These are phyloP conservation scores for Scortum barcoo DNA, from an alignment of 2,113 vertebrate species.

Conservation along the genomic window DNA sequence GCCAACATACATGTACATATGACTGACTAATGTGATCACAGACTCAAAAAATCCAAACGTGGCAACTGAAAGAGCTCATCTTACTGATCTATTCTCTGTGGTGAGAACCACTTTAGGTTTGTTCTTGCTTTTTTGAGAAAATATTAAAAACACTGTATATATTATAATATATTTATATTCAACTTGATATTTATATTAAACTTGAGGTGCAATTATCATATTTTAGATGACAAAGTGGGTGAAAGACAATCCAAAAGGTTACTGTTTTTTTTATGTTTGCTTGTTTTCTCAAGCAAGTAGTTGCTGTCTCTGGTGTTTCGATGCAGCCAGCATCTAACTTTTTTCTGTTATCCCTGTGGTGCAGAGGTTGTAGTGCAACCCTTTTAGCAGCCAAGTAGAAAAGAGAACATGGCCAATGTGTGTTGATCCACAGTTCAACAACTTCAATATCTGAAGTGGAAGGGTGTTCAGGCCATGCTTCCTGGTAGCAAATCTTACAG, in stretches of 20 bases:
- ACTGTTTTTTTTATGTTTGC: background rate
- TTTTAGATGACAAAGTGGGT: background rate
- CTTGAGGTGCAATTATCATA: background rate
- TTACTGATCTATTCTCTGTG: background rate
- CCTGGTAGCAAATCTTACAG: background rate
- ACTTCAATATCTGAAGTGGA: constrained; percentile 21
- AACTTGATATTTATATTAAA: background rate
- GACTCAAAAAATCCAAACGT: background rate
- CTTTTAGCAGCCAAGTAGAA: constrained; percentile 18
- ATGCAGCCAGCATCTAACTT: background rate
- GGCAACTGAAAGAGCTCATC: background rate
- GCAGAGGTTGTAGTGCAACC: background rate
- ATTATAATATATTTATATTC: background rate
- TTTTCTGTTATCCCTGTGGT: background rate
- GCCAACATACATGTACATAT: background rate
- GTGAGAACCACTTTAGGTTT: background rate
- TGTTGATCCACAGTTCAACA: constrained; percentile 8
- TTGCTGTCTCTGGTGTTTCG: constrained; percentile 4
- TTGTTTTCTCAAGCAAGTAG: background rate
- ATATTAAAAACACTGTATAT: background rate
- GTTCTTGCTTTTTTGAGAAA: background rate
- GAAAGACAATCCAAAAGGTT: background rate
- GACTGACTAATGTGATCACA: background rate
- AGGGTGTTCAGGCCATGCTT: constrained; percentile 1
- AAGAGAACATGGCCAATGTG: background rate